Evolutionary conservation across 1,140 invertebrate genomes (phyloP), one percentile per base, ranked within the genome.

Genomic region (Kradibia gibbosae): DNA sequence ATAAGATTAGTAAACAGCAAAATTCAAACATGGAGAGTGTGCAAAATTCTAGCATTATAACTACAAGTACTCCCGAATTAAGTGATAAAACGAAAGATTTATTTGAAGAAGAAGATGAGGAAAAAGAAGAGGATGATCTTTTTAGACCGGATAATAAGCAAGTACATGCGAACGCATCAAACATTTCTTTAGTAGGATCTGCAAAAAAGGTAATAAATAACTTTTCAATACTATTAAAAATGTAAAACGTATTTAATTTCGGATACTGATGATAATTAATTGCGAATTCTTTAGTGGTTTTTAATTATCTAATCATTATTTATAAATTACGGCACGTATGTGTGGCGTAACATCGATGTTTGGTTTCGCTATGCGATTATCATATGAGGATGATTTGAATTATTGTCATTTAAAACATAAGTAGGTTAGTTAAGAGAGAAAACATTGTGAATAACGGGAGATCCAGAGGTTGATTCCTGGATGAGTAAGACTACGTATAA

Each of bases 61-160:
- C 84, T 1, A 89, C 88, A 1, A 89, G 87, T 57, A 88, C 86
- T 0, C 85, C 88, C 15, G 85, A 88, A 74, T 82, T 75, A 3
- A 83, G 87, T 34, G 74, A 85, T 36, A 86, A 86, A 36, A 72
- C 75, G 28, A 83, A 85, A 55, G 84, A 85, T 57, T 71, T 87
- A 13, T 89, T 91, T 53, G 85, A 83, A 5, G 89, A 89, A 39
- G 86, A 89, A 10, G 85, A 88, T 39, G 84, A 84, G 1, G 89
- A 88, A 31, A 86, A 88, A 8, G 85, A 88, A 45, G 85, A 86
- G 11, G 78, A 83, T 39, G 86, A 86, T 82, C 80, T 90, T 0
- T 89, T 90, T 25, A 80, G 75, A 17, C 71, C 75, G 31, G 50
- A 77, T 31, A 78, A 84, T 13, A 85, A 83, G 42, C 31, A 84